Percentiles rank a stretch among this genome's conserved stretches.
phyloP scores from a whole-genome alignment of 1,140 invertebrate genomes.

The Protaetia brevitarsis region DNA sequence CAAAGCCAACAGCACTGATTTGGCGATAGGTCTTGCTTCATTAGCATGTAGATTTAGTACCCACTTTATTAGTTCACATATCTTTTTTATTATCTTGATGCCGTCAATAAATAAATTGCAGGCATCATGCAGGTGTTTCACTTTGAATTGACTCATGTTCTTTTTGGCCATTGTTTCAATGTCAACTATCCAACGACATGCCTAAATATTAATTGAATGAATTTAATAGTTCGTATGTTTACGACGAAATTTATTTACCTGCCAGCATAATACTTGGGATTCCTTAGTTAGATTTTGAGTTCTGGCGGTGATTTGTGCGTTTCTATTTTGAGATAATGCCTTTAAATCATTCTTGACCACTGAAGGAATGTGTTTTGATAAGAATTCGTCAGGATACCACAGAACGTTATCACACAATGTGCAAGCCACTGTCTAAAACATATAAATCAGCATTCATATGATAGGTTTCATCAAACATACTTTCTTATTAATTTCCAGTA shows the following conservation, averaged over 20 bases:
- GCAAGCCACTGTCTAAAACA: conserved; percentile 57
- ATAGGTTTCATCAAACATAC: too few species aligned
- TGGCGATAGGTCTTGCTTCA: conserved; percentile 73
- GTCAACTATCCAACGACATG: conserved; percentile 60
- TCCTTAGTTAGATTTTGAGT: conserved; percentile 61
- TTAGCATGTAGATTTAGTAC: conserved; percentile 80
- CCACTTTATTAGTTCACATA: conserved; percentile 61
- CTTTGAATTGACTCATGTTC: conserved; percentile 54
- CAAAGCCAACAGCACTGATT: conserved; percentile 69
- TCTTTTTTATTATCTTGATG: conserved; percentile 59
- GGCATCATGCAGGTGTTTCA: conserved; percentile 62
- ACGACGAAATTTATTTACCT: conserved; percentile 47
- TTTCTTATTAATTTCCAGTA: conserved; percentile 75
- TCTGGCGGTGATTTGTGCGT: conserved; percentile 57
- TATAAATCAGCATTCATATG: conserved; percentile 27
- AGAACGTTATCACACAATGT: conserved; percentile 71
- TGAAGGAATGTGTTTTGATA: conserved; percentile 60
- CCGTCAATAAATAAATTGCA: conserved; percentile 63
- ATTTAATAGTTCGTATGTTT: too few species aligned
- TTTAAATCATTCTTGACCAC: conserved; percentile 62
- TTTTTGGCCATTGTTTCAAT: conserved; percentile 56
- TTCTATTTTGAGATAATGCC: conserved; percentile 54
- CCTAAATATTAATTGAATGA: conserved; percentile 43
- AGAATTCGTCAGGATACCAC: conserved; percentile 78
- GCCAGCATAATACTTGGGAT: conserved; percentile 50